Percentiles rank a stretch among this genome's conserved stretches.
These are phyloP conservation scores for Homarus americanus DNA, from an alignment of 1,140 invertebrate genomes.

Conservation along the genomic window DNA sequence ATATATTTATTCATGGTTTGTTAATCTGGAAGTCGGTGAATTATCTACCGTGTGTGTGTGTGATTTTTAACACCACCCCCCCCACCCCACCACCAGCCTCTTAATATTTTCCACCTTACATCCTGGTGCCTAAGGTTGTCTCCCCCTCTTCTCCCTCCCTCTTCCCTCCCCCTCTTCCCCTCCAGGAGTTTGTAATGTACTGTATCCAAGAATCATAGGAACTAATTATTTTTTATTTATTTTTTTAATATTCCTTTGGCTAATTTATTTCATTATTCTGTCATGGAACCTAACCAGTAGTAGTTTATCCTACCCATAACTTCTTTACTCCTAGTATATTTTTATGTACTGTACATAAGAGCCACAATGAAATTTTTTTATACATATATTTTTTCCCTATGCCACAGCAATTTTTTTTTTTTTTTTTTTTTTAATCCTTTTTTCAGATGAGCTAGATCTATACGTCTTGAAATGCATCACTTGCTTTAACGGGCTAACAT, in stretches of 20 bases:
- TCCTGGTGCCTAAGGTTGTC: background rate
- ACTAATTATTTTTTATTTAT: background rate
- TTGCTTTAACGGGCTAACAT: constrained; percentile 52
- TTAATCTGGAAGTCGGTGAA: too few species aligned
- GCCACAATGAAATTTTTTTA: background rate
- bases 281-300: background rate
- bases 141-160: too few species aligned
- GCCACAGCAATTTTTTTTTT: background rate
- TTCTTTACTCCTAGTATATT: background rate
- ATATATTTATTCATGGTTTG: background rate
- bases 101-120: too few species aligned
- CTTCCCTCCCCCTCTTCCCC: too few species aligned
- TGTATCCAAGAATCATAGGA: background rate
- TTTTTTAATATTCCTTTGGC: background rate
- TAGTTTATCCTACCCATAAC: background rate
- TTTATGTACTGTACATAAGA: background rate
- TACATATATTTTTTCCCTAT: constrained; percentile 30
- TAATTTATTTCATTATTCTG: background rate
- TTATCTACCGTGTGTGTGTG: too few species aligned
- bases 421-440: constrained; percentile 22
- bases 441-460: constrained; percentile 44
- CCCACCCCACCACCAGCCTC: too few species aligned
- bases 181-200: background rate
- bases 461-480: constrained; percentile 36
- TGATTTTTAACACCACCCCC: too few species aligned